Conservation (phyloP, 2,113 vertebrate species). For the Periophthalmodon schlosseri region DNA sequence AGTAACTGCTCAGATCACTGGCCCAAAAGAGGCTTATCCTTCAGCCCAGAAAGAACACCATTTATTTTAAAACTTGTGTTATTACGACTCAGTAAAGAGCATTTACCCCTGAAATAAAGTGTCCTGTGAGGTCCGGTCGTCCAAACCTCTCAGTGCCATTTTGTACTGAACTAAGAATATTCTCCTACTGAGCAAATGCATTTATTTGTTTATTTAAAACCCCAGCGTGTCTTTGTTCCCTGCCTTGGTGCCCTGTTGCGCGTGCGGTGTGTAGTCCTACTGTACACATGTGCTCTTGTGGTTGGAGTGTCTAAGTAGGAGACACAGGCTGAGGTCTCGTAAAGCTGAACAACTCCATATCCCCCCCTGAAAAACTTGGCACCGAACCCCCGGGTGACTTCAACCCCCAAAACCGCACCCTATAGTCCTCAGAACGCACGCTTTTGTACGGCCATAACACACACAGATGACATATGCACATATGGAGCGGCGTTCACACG, state of each 20-base stretch:
- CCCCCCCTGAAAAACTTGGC: conserved; percentile 65
- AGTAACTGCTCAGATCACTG: too few species aligned
- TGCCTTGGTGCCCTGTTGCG: conserved; percentile 15
- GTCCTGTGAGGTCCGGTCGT: background rate
- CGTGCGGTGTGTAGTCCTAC: conserved; percentile 31
- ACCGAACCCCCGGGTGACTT: conserved; percentile 64
- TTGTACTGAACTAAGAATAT: background rate
- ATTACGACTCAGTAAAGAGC: background rate
- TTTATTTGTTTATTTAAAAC: too few species aligned
- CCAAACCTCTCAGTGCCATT: too few species aligned
- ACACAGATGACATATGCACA: conserved; percentile 34
- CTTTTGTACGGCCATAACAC: conserved; percentile 21
- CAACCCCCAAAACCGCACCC: conserved; percentile 67
- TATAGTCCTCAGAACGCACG: conserved; percentile 23
- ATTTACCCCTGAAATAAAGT: background rate
- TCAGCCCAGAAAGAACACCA: background rate
- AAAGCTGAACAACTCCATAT: conserved; percentile 67
- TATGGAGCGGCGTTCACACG: conserved; percentile 30
- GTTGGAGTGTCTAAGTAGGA: conserved; percentile 62
- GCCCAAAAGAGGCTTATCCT: background rate
- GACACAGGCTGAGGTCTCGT: conserved; percentile 70
- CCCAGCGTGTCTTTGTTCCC: background rate
- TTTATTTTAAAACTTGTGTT: background rate
- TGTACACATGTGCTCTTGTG: conserved; percentile 44
- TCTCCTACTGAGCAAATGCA: background rate